Evolutionary conservation across 2,888 invertebrate species (phyloP).

Genomic region (Melanostoma scalare): DNA sequence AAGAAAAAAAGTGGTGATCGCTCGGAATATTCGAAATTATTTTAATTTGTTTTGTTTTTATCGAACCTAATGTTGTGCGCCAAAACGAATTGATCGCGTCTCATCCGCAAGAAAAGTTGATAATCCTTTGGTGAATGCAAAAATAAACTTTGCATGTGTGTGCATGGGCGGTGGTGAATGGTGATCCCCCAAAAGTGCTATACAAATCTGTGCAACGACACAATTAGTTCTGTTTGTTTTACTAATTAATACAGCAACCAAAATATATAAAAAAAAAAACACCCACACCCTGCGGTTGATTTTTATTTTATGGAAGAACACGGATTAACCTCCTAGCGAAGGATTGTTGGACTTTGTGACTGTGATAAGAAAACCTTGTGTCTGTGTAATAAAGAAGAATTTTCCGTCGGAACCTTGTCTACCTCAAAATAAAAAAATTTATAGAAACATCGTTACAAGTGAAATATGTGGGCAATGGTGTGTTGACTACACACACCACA

Average conservation of each 20-base stretch:
- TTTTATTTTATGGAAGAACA: constrained; percentile 33
- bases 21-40: constrained; percentile 48
- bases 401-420: constrained; percentile 69
- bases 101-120: constrained; percentile 21
- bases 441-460: constrained; percentile 29
- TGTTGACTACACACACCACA: not conserved
- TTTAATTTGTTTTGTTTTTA: not conserved
- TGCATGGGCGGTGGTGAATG: constrained; percentile 55
- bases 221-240: constrained; percentile 69
- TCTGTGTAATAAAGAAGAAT: constrained; percentile 15
- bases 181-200: constrained; percentile 63
- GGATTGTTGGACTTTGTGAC: constrained; percentile 56
- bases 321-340: constrained; percentile 49
- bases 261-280: constrained; percentile 15
- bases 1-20: constrained; percentile 40
- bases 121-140: constrained; percentile 72
- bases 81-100: constrained; percentile 46
- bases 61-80: constrained; percentile 58
- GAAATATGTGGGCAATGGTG: constrained; percentile 47
- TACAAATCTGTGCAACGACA: constrained; percentile 54
- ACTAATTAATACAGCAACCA: constrained; percentile 55
- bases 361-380: constrained; percentile 50
- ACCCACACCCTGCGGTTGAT: constrained; percentile 31
- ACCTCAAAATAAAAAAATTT: constrained; percentile 54
- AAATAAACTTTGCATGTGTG: constrained; percentile 47